Evolutionary conservation across 2,797 vertebrate genomes (phyloP), one percentile per base, ranked within the genome.

Genomic region (Aselliscus stoliczkanus): DNA sequence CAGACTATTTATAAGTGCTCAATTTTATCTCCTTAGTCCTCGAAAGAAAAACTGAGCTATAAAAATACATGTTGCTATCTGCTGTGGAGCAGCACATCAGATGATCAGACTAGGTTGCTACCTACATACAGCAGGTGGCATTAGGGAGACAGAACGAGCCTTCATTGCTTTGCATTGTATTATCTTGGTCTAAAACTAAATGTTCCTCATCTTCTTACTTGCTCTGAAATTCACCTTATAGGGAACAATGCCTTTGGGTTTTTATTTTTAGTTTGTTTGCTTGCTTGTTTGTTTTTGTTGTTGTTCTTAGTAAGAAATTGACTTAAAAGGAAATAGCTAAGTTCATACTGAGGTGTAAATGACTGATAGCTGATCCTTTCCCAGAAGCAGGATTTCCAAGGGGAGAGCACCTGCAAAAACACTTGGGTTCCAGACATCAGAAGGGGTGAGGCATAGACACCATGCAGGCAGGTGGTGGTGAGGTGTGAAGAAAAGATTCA

Each of bases 41-140:
- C 44, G 58, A 64, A 82, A 64, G 11, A 20, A 87, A 92, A 92
- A 60, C 42, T n/a, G 15, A 90, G 14, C 31, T 18, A 23, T 62
- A 69, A 56, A 70, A 73, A 3, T 5, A 25, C 1, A n/a, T 13
- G 7, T 34, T 82, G 60, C n/a, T 81, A 0, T 27, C 60, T 69
- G 34, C n/a, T 37, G 9, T n/a, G 65, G 31, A 39, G 20, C 17
- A 13, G 25, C 50, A 27, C 11, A 21, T 39, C 5, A 13, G 58
- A 18, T 34, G 7, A 21, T 76, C 42, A 73, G 21, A 64, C 29
- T 2, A 34, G 27, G 27, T 15, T 37, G 52, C 50, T 73, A 10
- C 39, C 47, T 6, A 4, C 1, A 20, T 6, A 4, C 1, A 20
- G 29, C 17, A 14, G 11, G 7, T 42, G 29, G 39, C 37, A 6